phyloP scores from a whole-genome alignment of 2,113 vertebrate genomes.

The Vidua macroura region DNA sequence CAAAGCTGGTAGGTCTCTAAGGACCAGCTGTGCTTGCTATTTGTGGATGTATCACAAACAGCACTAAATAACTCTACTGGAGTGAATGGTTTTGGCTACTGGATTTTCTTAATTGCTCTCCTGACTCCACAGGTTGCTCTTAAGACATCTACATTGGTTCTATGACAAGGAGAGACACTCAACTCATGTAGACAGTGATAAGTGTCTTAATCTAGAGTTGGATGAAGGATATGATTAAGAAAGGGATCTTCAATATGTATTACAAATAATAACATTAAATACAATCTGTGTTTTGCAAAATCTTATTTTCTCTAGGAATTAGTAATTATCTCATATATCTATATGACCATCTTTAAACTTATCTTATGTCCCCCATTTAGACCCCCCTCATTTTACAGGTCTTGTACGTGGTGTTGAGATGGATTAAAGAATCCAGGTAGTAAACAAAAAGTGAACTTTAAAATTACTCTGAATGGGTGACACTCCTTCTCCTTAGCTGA shows the following conservation, averaged over 20 bases:
- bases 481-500: background rate
- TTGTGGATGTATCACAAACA: background rate
- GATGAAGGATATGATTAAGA: background rate
- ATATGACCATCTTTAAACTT: background rate
- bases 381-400: background rate
- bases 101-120: background rate
- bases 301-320: background rate
- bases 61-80: background rate
- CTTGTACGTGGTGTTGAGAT: background rate
- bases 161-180: background rate
- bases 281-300: background rate
- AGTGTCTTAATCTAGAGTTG: background rate
- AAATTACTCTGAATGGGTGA: background rate
- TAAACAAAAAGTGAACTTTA: background rate
- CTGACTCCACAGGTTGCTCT: background rate
- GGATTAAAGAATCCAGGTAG: background rate
- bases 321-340: background rate
- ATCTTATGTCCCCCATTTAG: background rate
- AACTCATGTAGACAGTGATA: background rate
- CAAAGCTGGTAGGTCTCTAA: background rate
- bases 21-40: background rate
- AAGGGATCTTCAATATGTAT: background rate
- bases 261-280: background rate
- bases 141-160: background rate
- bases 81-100: background rate